Percentiles rank a stretch among this genome's conserved stretches.
These are phyloP conservation scores for Pristionchus maxplancki DNA, from an alignment of 2,888 invertebrate species.

Conservation along the genomic window DNA sequence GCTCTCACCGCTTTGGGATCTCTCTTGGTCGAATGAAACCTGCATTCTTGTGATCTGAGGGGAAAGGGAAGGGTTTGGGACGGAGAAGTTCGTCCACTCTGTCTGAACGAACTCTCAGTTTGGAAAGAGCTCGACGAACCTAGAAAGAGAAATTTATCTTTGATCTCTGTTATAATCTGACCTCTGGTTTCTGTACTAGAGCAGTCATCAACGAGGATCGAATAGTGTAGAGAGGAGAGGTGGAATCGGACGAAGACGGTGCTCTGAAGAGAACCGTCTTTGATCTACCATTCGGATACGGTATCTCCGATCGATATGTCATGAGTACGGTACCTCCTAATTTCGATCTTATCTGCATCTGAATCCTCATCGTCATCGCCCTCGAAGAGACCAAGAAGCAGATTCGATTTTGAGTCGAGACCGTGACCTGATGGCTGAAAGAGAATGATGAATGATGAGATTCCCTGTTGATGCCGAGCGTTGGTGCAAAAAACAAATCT, in stretches of 20 bases:
- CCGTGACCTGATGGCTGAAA: not conserved
- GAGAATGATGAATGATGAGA: too few species aligned
- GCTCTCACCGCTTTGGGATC: constrained; percentile 31
- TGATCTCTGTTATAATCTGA: constrained; percentile 4
- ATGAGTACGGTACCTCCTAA: not conserved
- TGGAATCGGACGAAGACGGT: not conserved
- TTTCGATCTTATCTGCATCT: constrained; percentile 15
- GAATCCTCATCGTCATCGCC: constrained; percentile 16
- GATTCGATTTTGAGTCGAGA: constrained; percentile 42
- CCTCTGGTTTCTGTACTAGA: constrained; percentile 46
- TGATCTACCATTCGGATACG: not conserved
- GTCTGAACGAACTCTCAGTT: constrained; percentile 40
- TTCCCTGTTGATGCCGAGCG: too few species aligned
- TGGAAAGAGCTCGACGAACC: constrained; percentile 25
- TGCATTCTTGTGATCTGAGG: constrained; percentile 46
- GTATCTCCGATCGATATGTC: not conserved
- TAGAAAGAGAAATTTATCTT: not conserved
- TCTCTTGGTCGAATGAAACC: constrained; percentile 48
- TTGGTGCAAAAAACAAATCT: too few species aligned
- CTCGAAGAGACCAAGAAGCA: constrained; percentile 44
- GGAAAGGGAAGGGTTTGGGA: constrained; percentile 43
- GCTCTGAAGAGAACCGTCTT: not conserved
- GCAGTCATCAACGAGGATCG: constrained; percentile 45
- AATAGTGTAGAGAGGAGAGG: constrained; percentile 47
- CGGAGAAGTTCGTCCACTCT: constrained; percentile 51